These are phyloP conservation scores for Callionymus lyra DNA, from an alignment of 2,113 vertebrate species.

Conservation along the genomic window DNA sequence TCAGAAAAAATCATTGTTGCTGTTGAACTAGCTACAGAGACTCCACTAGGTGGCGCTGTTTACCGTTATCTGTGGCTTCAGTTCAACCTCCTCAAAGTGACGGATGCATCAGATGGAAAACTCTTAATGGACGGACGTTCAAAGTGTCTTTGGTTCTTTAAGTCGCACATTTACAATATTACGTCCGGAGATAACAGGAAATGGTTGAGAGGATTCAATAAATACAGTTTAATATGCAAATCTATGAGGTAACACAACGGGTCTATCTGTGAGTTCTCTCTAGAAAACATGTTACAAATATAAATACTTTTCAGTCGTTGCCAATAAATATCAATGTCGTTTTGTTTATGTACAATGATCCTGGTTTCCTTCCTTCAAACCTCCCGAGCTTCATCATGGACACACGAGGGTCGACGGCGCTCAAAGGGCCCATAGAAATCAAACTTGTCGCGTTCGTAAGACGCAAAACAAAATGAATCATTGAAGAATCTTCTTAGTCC, in stretches of 20 bases:
- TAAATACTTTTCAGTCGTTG: slow-evolving; percentile 55
- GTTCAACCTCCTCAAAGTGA: too few species aligned
- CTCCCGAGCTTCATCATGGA: neutral
- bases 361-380: slow-evolving; percentile 35
- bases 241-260: slow-evolving; percentile 47
- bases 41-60: too few species aligned
- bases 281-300: slow-evolving; percentile 71
- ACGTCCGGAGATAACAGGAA: slow-evolving; percentile 37
- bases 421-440: too few species aligned
- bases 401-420: too few species aligned
- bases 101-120: too few species aligned
- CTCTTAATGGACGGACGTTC: too few species aligned
- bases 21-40: too few species aligned
- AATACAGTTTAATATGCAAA: slow-evolving; percentile 50
- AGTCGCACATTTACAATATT: slow-evolving; percentile 40
- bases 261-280: slow-evolving; percentile 39
- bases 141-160: slow-evolving; percentile 61
- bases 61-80: too few species aligned
- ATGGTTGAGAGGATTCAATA: slow-evolving; percentile 34
- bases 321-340: slow-evolving; percentile 23
- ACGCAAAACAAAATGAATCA: too few species aligned
- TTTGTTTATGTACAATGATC: slow-evolving; percentile 30
- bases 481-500: too few species aligned
- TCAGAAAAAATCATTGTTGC: too few species aligned
- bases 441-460: too few species aligned